These are phyloP conservation scores for Burhinus oedicnemus DNA, from an alignment of 2,113 vertebrate species.

Conservation along the genomic window DNA sequence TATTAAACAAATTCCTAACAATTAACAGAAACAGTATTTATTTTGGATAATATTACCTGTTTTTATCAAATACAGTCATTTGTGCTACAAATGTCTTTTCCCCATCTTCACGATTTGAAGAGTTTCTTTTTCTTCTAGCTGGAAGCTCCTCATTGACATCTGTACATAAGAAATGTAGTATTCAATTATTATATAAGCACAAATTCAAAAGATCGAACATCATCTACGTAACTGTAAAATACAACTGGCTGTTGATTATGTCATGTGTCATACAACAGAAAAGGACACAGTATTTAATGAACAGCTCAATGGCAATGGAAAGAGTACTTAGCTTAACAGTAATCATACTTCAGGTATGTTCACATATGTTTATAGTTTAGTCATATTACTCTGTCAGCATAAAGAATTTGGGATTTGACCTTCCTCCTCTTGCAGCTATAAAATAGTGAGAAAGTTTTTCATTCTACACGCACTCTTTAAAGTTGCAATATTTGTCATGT, in stretches of 20 bases:
- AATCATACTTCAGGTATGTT: not conserved
- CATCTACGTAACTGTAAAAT: not conserved
- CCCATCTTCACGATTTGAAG: conserved; percentile 89
- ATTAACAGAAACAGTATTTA: not conserved
- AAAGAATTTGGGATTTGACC: not conserved
- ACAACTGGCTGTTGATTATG: not conserved
- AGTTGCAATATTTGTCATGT: not conserved
- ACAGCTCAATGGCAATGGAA: not conserved
- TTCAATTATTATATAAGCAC: not conserved
- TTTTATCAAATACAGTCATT: conserved; percentile 99
- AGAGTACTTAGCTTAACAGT: not conserved
- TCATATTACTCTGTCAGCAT: not conserved
- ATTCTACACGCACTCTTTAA: not conserved
- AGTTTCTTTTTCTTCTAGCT: conserved; percentile 89
- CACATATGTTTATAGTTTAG: not conserved
- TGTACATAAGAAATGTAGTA: conserved; percentile 62
- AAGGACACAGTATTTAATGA: not conserved
- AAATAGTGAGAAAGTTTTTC: not conserved
- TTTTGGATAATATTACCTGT: conserved; percentile 82
- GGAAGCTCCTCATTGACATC: conserved; percentile 92
- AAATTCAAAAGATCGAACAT: not conserved
- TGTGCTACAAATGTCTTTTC: conserved; percentile 94
- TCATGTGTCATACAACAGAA: not conserved
- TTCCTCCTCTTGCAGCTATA: not conserved
- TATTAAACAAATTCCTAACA: not conserved